Base-by-base conservation (phyloP, 2,888 invertebrate genomes). In the Nomada fucata region DNA sequence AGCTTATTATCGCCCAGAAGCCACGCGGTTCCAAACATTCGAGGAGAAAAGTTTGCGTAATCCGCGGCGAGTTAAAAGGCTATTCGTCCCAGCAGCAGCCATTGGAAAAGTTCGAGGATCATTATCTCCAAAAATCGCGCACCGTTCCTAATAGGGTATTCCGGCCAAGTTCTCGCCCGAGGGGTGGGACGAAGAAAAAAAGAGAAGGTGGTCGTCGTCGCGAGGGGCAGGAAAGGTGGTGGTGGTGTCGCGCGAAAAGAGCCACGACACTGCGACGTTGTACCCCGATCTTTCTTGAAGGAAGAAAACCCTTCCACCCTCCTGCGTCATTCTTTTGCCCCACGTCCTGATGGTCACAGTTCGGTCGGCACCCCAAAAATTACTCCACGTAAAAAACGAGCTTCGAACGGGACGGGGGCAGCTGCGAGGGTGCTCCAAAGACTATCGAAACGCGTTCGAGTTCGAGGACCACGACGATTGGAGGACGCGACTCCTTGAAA, bases 331-430 rank as follows among this genome's bases (percentile, higher is more conserved):
- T 57, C 26, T 26, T 23, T 55, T 13, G 4, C 36, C 63, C n/a
- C 2, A 42, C 53, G 20, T 23, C 36, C 63, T 69, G 71, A 86
- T 81, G 85, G 88, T 88, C 88, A 88, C 87, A 84, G 82, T 83
- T 85, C 87, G 88, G 52, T 83, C 88, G 83, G 61, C 88, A 88
- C 88, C 88, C 72, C 86, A 83, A 86, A 88, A 88, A 86, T 88
- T 85, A 79, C 86, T 72, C 63, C 70, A 61, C 67, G 78, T 88
- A 88, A 88, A 88, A 88, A 88, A 88, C 85, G 88, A 88, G 83
- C 79, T 75, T 36, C 52, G 70, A 78, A 83, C 77, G 79, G 74
- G 75, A 68, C 80, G 29, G 64, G 70, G 79, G 63, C 69, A 81
- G 80, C 77, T 81, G 75, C 47, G 76, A 75, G 76, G 74, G 68